Evolutionary conservation across 2,113 vertebrate genomes (phyloP).

Genomic region (Proteles cristata): DNA sequence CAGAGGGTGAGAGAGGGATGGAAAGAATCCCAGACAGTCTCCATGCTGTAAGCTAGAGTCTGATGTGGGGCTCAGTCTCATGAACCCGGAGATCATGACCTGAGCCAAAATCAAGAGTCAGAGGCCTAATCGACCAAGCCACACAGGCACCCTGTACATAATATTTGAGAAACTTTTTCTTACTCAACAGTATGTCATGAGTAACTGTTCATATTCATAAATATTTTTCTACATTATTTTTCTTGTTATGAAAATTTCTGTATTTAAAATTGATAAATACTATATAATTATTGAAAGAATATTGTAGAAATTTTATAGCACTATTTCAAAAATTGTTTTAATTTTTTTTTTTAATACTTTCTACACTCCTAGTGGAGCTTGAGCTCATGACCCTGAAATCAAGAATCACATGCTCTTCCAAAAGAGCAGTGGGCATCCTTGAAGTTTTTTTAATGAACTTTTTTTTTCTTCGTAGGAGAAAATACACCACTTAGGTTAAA

Average conservation of each 20-base stretch:
- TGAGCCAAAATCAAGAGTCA: too few species aligned
- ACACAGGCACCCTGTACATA: background rate
- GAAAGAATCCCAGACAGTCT: too few species aligned
- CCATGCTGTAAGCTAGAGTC: too few species aligned
- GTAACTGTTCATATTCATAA: background rate
- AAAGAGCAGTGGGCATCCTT: background rate
- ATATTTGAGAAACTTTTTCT: background rate
- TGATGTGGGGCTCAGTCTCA: too few species aligned
- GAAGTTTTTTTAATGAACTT: background rate
- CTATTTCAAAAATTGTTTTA: background rate
- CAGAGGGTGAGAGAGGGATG: too few species aligned
- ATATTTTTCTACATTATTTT: background rate
- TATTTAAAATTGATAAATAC: background rate
- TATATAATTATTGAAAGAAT: background rate
- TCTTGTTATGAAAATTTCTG: background rate
- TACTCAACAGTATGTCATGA: background rate
- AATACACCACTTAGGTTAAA: background rate
- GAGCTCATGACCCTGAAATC: background rate
- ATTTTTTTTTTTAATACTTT: background rate
- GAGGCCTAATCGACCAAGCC: too few species aligned
- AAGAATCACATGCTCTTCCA: background rate
- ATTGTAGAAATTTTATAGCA: background rate
- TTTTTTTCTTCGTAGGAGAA: conserved; percentile 18
- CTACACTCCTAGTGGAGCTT: background rate
- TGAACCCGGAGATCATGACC: too few species aligned